Conservation (phyloP, 2,113 vertebrate genomes). For the Ginglymostoma cirratum region DNA sequence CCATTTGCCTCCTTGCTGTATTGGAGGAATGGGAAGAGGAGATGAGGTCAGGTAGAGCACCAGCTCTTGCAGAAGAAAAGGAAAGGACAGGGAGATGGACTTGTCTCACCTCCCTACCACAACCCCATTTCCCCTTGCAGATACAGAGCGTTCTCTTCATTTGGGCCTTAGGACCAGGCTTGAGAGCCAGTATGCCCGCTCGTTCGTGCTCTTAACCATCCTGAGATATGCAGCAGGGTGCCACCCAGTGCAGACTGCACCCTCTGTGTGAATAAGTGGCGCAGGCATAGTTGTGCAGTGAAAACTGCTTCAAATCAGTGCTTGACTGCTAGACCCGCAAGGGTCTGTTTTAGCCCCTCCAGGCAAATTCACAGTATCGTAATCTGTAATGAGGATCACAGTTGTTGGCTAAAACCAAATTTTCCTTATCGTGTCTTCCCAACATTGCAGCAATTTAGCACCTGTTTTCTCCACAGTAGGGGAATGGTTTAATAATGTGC, state of each 20-base stretch:
- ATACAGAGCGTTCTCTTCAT: neutral
- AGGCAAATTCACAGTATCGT: neutral
- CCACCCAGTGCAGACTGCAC: neutral
- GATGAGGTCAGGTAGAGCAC: neutral
- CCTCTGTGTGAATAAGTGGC: neutral
- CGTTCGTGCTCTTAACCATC: neutral
- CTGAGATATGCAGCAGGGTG: neutral
- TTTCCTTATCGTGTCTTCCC: neutral
- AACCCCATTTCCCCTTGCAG: neutral
- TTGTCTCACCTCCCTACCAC: too few relatives aligned
- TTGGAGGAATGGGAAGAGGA: neutral
- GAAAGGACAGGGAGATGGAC: neutral
- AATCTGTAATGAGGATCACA: neutral
- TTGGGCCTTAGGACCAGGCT: neutral
- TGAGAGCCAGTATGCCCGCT: neutral
- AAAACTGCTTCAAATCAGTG: neutral
- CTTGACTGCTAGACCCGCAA: neutral
- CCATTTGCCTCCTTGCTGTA: neutral
- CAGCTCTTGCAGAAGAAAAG: neutral
- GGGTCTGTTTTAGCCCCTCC: neutral
- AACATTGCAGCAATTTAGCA: neutral
- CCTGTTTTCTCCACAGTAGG: neutral
- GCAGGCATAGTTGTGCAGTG: neutral
- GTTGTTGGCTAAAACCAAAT: neutral
- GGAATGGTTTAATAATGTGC: neutral